Percentiles rank a stretch among this genome's conserved stretches.
These are phyloP conservation scores for Pinctada fucata DNA, from an alignment of 2,888 invertebrate genomes.

Conservation along the genomic window DNA sequence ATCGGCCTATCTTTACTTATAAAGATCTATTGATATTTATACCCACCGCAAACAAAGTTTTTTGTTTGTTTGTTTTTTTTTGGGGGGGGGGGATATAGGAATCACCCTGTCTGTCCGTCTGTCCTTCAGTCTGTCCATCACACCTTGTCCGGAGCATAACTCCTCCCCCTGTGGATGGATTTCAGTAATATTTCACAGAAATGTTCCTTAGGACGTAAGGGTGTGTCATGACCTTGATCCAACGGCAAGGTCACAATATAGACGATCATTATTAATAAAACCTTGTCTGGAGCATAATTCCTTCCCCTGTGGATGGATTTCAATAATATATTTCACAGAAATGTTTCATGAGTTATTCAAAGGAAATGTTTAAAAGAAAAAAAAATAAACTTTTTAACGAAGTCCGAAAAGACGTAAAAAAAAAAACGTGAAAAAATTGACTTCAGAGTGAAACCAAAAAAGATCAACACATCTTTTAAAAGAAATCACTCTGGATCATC, in stretches of 20 bases:
- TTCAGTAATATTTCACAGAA: conserved; percentile 1
- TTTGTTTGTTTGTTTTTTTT: too few species aligned
- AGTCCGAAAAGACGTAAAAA: not conserved
- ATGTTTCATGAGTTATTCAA: not conserved
- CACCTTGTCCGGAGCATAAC: not conserved
- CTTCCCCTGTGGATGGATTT: not conserved
- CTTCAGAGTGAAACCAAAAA: not conserved
- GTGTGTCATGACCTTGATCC: not conserved
- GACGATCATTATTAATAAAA: not conserved
- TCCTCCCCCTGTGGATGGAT: not conserved
- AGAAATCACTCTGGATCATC: not conserved
- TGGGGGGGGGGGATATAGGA: too few species aligned
- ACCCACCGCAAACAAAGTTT: too few species aligned
- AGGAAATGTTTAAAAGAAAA: not conserved
- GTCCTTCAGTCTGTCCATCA: not conserved
- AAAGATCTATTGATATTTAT: too few species aligned
- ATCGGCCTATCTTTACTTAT: too few species aligned
- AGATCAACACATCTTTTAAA: not conserved
- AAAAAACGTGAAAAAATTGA: not conserved
- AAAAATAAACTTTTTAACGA: not conserved
- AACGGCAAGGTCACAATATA: not conserved
- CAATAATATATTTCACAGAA: conserved; percentile 4
- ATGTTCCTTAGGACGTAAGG: not conserved
- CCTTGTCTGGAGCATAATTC: not conserved
- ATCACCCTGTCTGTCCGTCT: too few species aligned